phyloP scores from a whole-genome alignment of 2,888 invertebrate species.

The Mesorhabditis belari region DNA sequence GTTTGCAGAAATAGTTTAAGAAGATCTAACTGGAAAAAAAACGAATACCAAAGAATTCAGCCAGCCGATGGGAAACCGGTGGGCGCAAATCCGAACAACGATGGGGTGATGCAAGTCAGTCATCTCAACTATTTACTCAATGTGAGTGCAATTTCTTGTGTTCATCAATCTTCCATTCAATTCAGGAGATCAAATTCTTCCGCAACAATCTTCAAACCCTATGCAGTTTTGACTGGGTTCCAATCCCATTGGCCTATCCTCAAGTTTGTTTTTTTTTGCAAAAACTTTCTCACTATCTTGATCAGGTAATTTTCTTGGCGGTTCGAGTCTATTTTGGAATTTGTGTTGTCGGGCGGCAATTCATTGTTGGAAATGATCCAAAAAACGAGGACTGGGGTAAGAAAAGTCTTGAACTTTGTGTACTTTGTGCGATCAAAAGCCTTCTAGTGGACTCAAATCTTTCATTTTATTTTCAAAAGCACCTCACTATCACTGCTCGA shows the following conservation, averaged over 20 bases:
- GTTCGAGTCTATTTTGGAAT: slow-evolving; percentile 32
- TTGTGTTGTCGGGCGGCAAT: slow-evolving; percentile 28
- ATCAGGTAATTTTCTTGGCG: slow-evolving; percentile 32
- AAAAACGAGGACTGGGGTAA: no score
- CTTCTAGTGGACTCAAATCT: no score
- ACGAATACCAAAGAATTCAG: neutral
- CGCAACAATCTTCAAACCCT: slow-evolving; percentile 24
- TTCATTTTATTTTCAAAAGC: no score
- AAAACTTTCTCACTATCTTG: neutral
- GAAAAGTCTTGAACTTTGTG: no score
- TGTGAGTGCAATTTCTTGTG: neutral
- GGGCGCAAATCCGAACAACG: neutral
- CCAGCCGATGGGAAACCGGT: neutral
- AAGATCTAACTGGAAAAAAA: no score
- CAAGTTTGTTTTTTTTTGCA: slow-evolving; percentile 11
- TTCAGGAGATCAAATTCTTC: slow-evolving; percentile 15
- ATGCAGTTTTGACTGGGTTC: slow-evolving; percentile 31
- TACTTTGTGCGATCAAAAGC: no score
- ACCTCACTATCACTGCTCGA: no score
- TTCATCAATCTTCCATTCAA: neutral
- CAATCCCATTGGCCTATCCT: slow-evolving; percentile 27
- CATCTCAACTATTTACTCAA: neutral
- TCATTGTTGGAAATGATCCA: slow-evolving; percentile 14
- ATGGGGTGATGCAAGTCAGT: neutral
- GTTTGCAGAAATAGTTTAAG: no score